Evolutionary conservation across 2,888 invertebrate species (phyloP).

Genomic region (Tetragonisca angustula): DNA sequence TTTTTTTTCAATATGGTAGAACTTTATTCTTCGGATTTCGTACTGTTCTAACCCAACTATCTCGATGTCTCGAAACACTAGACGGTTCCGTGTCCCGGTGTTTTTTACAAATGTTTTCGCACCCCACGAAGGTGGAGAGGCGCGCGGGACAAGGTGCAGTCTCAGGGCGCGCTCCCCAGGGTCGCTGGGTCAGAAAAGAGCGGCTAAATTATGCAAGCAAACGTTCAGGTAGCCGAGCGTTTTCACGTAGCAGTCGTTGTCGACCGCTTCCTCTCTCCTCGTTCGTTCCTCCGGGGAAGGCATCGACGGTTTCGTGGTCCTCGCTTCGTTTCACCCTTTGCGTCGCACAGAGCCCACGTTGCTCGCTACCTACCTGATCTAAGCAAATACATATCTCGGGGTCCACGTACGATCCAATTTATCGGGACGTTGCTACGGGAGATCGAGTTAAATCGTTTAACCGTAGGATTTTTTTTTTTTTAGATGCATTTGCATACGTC

Average conservation of each 20-base stretch:
- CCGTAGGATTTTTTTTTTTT: too few species aligned
- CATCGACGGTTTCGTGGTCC: not conserved
- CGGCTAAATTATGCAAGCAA: slow-evolving; percentile 76
- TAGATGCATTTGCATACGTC: too few species aligned
- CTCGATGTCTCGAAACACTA: slow-evolving; percentile 1
- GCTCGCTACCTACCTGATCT: slow-evolving; percentile 65
- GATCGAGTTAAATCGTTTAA: slow-evolving; percentile 74
- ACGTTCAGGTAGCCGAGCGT: slow-evolving; percentile 78
- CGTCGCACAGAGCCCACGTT: slow-evolving; percentile 17
- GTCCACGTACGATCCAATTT: slow-evolving; percentile 76
- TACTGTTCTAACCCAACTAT: not conserved
- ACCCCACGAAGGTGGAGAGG: slow-evolving; percentile 53
- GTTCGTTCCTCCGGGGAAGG: not conserved
- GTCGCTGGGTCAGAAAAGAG: slow-evolving; percentile 66
- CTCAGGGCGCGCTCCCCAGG: slow-evolving; percentile 33
- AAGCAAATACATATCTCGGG: slow-evolving; percentile 78
- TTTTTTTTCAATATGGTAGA: not conserved
- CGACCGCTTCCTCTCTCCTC: slow-evolving; percentile 13
- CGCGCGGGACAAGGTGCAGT: slow-evolving; percentile 64
- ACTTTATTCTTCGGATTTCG: not conserved
- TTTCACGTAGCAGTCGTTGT: slow-evolving; percentile 60
- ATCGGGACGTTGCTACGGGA: slow-evolving; percentile 72
- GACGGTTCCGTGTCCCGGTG: slow-evolving; percentile 45
- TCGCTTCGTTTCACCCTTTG: slow-evolving; percentile 19
- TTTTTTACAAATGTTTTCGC: slow-evolving; percentile 78